Base-by-base conservation (phyloP, 2,888 invertebrate species). In the Himalopsyche tibetana region DNA sequence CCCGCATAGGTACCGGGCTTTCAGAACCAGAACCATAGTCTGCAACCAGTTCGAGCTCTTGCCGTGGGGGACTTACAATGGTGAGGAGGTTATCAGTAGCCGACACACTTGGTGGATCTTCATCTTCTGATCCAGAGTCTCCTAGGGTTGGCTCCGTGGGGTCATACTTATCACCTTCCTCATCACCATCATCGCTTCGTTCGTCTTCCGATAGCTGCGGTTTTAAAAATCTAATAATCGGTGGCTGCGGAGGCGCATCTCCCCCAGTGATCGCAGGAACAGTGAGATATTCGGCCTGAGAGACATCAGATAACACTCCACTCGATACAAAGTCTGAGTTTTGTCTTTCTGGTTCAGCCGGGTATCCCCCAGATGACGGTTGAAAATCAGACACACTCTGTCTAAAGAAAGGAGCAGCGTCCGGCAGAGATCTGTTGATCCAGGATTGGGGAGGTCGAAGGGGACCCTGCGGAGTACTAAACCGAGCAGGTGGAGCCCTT, bases 161-260 rank as follows among this genome's bases (percentile, higher is more conserved):
- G 89, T 94, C 94, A 89, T 94, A 94, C 89, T 94, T 94, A 80
- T 94, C 94, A 0, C 93, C 92, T 89, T 94, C 95, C 79, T 95
- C 95, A 55, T 95, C 93, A 81, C 94, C 94, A 0, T 93, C 91
- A 89, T 94, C 94, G 89, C 94, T 94, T 82, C 91, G 92, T 85
- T 94, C 94, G 86, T 93, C 94, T 88, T 94, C 94, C 0, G 92
- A 92, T 55, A 94, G 94, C 2, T 90, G 89, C 1, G 90, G 87
- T 89, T 91, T 90, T 88, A 92, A 89, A 89, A 92, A 91, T 87
- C 91, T 89, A 89, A 92, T 92, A 4, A 90, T 89, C 0, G 92
- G 93, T 51, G 92, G 93, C 88, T 82, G 90, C 81, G 87, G 89
- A 79, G 56, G 90, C 89, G 45, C 91, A 91, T 86, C 90, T 88